Conservation (phyloP, 2,797 vertebrate species). For the Crossoptilon crossoptilon region DNA sequence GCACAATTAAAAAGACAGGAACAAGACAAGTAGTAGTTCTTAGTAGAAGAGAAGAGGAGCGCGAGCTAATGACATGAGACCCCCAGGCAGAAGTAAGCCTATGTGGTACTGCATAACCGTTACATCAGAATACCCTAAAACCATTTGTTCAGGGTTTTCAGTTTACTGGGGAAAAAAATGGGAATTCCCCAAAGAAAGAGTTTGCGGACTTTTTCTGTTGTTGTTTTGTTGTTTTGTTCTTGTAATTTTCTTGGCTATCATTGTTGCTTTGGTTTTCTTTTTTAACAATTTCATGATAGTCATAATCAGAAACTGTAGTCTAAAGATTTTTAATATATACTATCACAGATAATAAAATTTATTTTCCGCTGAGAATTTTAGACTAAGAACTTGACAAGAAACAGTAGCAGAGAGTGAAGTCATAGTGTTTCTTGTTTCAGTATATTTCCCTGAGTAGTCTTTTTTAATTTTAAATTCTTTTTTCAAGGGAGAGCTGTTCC, state of each 20-base stretch:
- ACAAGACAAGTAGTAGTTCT: background rate
- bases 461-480: conserved; percentile 7
- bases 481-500: conserved; percentile 32
- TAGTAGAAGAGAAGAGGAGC: background rate
- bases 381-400: background rate
- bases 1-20: conserved; percentile 45
- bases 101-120: background rate
- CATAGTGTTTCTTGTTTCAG: background rate
- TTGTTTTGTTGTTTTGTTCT: too few species aligned
- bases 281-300: background rate
- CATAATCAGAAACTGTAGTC: background rate
- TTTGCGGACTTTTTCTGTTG: background rate
- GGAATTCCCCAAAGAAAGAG: background rate
- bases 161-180: background rate
- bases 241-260: too few species aligned
- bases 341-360: background rate
- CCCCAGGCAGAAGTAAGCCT: conserved; percentile 25
- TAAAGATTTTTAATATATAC: background rate
- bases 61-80: conserved; percentile 18
- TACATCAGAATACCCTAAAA: conserved; percentile 9
- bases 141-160: background rate
- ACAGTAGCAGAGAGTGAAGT: background rate
- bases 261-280: background rate
- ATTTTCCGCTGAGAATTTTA: background rate
- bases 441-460: background rate